These are phyloP conservation scores for Pasiphila rectangulata DNA, from an alignment of 2,888 invertebrate species.

Conservation along the genomic window DNA sequence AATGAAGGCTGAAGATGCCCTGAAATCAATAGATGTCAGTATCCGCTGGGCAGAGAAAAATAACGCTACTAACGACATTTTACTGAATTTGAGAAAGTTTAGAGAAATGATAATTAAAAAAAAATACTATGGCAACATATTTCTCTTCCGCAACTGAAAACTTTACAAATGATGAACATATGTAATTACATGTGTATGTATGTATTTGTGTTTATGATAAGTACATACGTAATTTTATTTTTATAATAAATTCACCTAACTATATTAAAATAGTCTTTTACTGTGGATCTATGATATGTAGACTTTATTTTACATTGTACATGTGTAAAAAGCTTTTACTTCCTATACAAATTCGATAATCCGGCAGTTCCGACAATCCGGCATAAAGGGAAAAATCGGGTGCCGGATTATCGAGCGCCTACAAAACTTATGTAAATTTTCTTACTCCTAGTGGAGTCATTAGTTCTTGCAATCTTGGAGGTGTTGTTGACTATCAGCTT, in stretches of 20 bases:
- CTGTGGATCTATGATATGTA: too few species aligned
- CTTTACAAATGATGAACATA: slow-evolving; percentile 5
- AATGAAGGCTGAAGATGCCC: slow-evolving; percentile 9
- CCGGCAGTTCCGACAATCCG: slow-evolving; percentile 18
- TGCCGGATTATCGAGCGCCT: slow-evolving; percentile 19
- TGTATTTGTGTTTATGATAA: background rate
- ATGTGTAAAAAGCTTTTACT: slow-evolving; percentile 7
- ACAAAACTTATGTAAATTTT: too few species aligned
- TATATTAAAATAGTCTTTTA: background rate
- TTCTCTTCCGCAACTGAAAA: slow-evolving; percentile 7
- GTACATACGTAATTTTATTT: too few species aligned
- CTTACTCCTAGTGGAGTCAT: too few species aligned
- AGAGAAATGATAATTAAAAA: slow-evolving; percentile 2
- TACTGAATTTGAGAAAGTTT: slow-evolving; percentile 1
- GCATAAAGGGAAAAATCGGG: slow-evolving; percentile 13
- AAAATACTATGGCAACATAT: slow-evolving; percentile 1
- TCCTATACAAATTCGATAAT: slow-evolving; percentile 20
- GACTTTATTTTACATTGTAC: background rate
- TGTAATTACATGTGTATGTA: background rate
- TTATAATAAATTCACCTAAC: slow-evolving; percentile 3
- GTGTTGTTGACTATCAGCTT: too few species aligned
- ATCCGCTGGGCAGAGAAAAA: slow-evolving; percentile 5
- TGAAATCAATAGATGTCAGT: slow-evolving; percentile 6
- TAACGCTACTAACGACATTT: slow-evolving; percentile 1
- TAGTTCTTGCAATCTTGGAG: too few species aligned